These are phyloP conservation scores for Dynastes maya DNA, from an alignment of 2,888 invertebrate species.

Conservation along the genomic window DNA sequence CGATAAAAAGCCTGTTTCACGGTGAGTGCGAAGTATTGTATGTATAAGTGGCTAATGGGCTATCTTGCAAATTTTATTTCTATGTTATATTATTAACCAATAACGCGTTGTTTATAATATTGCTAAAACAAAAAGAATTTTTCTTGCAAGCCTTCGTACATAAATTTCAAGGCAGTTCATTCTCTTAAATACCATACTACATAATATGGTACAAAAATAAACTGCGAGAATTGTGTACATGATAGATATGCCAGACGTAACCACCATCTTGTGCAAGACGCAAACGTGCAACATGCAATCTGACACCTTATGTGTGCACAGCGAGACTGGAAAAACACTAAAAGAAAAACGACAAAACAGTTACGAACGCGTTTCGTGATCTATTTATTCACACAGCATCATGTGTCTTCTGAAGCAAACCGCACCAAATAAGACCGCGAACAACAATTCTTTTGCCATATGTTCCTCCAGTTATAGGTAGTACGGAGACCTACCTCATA, in stretches of 20 bases:
- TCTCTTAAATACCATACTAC: too few species aligned
- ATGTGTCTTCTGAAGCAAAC: constrained; percentile 39
- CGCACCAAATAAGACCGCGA: constrained; percentile 42
- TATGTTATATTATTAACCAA: too few species aligned
- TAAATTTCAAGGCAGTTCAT: too few species aligned
- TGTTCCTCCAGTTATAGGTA: constrained; percentile 22
- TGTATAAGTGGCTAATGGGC: too few species aligned
- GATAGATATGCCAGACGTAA: constrained; percentile 22
- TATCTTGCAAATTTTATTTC: too few species aligned
- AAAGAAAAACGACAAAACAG: constrained; percentile 22
- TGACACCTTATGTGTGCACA: constrained; percentile 32
- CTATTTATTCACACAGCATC: constrained; percentile 38
- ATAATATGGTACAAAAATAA: constrained; percentile 3
- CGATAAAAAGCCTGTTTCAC: too few species aligned
- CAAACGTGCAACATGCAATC: constrained; percentile 34
- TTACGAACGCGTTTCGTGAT: constrained; percentile 35
- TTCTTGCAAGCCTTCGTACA: too few species aligned
- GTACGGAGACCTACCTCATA: constrained; percentile 32
- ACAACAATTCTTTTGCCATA: constrained; percentile 38
- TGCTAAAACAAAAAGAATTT: too few species aligned
- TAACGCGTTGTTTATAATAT: too few species aligned
- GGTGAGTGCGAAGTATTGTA: too few species aligned
- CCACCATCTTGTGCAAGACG: constrained; percentile 20
- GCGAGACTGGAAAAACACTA: constrained; percentile 26
- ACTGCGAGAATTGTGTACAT: neutral